phyloP scores from a whole-genome alignment of 2,888 invertebrate genomes.

The Orthosia gracilis region DNA sequence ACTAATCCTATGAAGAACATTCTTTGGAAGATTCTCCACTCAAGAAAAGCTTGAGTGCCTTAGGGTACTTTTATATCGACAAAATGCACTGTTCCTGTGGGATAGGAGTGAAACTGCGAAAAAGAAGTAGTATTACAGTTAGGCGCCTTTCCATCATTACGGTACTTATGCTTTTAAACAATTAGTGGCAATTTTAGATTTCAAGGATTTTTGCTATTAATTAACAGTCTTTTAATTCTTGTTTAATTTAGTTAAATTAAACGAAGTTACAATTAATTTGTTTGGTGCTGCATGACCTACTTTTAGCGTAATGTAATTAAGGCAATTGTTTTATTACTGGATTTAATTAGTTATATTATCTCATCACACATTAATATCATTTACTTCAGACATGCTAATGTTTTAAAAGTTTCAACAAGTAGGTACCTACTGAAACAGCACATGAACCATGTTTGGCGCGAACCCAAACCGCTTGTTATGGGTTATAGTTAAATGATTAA shows the following conservation, averaged over 20 bases:
- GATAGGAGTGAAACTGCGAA: neutral
- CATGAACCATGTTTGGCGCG: constrained; percentile 22
- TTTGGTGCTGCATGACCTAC: neutral
- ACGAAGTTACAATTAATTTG: neutral
- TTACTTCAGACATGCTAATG: neutral
- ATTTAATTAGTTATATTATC: constrained; percentile 2
- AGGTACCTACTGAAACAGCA: neutral
- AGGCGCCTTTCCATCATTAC: too few species aligned
- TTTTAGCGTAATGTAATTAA: constrained; percentile 7
- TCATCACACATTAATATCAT: neutral
- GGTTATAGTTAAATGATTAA: constrained; percentile 28
- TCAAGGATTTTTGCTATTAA: constrained; percentile 10
- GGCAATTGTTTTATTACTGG: constrained; percentile 4
- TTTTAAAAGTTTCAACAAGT: constrained; percentile 19
- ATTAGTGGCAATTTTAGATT: constrained; percentile 1
- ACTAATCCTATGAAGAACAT: too few species aligned
- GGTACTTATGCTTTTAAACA: neutral
- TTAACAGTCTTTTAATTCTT: neutral
- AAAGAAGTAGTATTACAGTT: neutral
- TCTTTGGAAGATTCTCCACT: too few species aligned
- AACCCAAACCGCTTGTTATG: constrained; percentile 29
- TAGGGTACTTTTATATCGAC: too few species aligned
- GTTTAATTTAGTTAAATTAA: constrained; percentile 12
- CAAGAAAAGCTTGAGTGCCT: too few species aligned
- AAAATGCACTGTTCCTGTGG: too few species aligned